Evolutionary conservation across 2,113 vertebrate species (phyloP), one percentile per base, ranked within the genome.

Genomic region (Actenoides hombroni): DNA sequence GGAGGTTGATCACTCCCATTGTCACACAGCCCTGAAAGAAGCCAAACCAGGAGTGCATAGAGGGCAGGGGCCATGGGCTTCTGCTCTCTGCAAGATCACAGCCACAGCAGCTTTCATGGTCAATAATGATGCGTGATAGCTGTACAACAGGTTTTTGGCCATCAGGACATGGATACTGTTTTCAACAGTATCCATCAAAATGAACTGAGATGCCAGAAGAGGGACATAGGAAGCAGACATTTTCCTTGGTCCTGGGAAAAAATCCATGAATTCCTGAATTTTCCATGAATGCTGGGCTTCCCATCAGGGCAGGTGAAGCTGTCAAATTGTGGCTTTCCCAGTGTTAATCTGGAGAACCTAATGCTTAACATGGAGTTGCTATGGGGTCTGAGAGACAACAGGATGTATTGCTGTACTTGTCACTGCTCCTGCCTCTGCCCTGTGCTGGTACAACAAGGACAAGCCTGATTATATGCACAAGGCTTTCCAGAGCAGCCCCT

Each of bases 21-120:
- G 54, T 25, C 87, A 44, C 16, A 1, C 26, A 61, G 4, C 37
- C 33, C 57, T 21, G 60, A 74, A 63, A 13, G 40, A 10, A 44
- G 14, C 1, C 7, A 37, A 40, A 35, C 5, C 1, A 1, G 21
- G 25, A 51, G 53, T 5, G 33, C 13, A 1, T 0, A 31, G n/a
- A 19, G 28, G 15, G 7, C 46, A 40, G 64, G 17, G 12, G 14
- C 67, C 35, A 2, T 1, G 6, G n/a, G 40, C 33, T 33, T 83
- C 60, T 68, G 40, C 33, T n/a, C 26, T 44, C 40, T 63, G 16
- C 16, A 44, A 26, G 60, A 49, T 16, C n/a, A 13, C 15, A 60
- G 3, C 19, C n/a, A 13, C n/a, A n/a, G 26, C 63, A 44, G 15
- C 9, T 71, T 39, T 44, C n/a, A 1, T 1, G 13, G 46, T 6